A percentile compares a stretch with the other conserved stretches of the same genome.
phyloP scores from a whole-genome alignment of 2,888 invertebrate species.

The Mantis religiosa region DNA sequence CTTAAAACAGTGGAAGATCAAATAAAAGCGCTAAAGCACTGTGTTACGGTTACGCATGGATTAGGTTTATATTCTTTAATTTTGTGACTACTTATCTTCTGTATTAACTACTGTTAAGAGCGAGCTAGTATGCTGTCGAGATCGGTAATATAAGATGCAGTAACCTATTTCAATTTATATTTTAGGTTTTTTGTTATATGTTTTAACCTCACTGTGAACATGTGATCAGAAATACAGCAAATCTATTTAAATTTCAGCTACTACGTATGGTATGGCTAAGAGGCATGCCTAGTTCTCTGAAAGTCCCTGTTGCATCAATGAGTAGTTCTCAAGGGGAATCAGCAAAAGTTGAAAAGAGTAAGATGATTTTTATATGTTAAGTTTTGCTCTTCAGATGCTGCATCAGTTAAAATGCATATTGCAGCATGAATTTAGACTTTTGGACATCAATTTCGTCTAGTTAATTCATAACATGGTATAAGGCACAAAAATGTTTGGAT shows the following conservation, averaged over 20 bases:
- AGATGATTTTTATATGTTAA: background rate
- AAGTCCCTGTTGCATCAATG: background rate
- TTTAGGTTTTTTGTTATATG: background rate
- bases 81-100: no score
- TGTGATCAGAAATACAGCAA: background rate
- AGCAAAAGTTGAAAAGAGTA: slow-evolving; percentile 5
- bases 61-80: no score
- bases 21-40: no score
- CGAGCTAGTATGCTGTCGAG: background rate
- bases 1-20: no score
- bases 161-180: background rate
- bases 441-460: no score
- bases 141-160: background rate
- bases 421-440: no score
- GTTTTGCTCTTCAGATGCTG: no score
- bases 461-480: no score
- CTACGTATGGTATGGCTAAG: background rate
- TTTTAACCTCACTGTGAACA: background rate
- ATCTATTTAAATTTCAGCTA: background rate
- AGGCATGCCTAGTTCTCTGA: background rate
- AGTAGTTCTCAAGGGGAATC: background rate
- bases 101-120: background rate
- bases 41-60: no score
- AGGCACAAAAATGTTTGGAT: no score
- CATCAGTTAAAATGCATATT: no score